phyloP scores from a whole-genome alignment of 2,888 invertebrate species.

The Drosophila paramelanica region DNA sequence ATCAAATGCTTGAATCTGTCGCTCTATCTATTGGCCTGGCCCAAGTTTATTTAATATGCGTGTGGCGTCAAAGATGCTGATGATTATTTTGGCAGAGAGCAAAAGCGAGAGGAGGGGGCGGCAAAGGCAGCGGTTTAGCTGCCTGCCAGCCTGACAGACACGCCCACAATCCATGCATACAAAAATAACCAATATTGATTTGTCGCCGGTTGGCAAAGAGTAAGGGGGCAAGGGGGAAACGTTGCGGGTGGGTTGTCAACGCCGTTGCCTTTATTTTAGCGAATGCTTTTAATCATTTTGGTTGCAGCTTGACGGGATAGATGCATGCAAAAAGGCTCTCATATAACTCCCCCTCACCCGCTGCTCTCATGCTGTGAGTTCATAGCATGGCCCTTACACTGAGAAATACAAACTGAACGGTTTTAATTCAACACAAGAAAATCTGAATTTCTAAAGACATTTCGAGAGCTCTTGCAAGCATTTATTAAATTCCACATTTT shows the following conservation, averaged over 20 bases:
- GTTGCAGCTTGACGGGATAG: constrained; percentile 49
- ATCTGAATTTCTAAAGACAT: constrained; percentile 27
- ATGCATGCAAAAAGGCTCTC: constrained; percentile 57
- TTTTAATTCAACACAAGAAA: constrained; percentile 9
- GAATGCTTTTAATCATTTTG: constrained; percentile 62
- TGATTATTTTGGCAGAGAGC: constrained; percentile 69
- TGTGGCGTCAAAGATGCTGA: constrained; percentile 77
- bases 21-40: constrained; percentile 27
- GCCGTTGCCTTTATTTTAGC: constrained; percentile 49
- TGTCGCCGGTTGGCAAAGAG: constrained; percentile 44
- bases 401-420: constrained; percentile 3
- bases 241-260: constrained; percentile 37
- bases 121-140: background rate
- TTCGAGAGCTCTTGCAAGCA: background rate
- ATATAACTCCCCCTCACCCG: background rate
- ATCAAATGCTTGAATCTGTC: constrained; percentile 43
- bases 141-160: constrained; percentile 42
- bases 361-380: background rate
- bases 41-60: constrained; percentile 77
- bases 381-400: constrained; percentile 19
- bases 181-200: constrained; percentile 80
- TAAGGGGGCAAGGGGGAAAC: background rate
- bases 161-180: constrained; percentile 75
- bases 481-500: background rate
- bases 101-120: background rate